A percentile compares a stretch with the other conserved stretches of the same genome.
Conservation (phyloP, 1,140 invertebrate genomes). For the Cydia strobilella region DNA sequence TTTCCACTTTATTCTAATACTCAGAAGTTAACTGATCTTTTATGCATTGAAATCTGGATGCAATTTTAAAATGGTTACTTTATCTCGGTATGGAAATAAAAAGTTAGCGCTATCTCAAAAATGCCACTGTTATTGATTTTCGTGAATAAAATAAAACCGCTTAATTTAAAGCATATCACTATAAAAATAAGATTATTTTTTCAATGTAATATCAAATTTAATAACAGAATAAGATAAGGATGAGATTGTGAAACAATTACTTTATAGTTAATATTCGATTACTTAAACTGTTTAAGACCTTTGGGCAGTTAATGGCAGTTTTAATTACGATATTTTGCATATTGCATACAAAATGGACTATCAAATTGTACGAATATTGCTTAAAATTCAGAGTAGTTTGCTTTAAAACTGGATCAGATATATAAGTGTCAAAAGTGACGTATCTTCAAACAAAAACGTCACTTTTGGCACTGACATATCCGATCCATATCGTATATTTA, state of each 20-base stretch:
- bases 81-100: slow-evolving; percentile 16
- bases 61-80: slow-evolving; percentile 21
- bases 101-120: slow-evolving; percentile 23
- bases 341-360: not conserved
- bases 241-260: slow-evolving; percentile 4
- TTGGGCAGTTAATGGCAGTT: not conserved
- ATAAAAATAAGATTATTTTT: not conserved
- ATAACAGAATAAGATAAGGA: slow-evolving; percentile 13
- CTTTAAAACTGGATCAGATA: too few species aligned
- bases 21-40: not conserved
- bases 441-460: too few species aligned
- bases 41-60: not conserved
- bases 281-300: not conserved
- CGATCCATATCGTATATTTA: too few species aligned
- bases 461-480: too few species aligned
- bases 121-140: slow-evolving; percentile 28
- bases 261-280: not conserved
- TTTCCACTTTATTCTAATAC: not conserved
- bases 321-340: slow-evolving; percentile 8
- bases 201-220: not conserved
- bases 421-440: too few species aligned
- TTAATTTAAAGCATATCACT: not conserved
- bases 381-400: too few species aligned
- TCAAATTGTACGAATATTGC: not conserved
- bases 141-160: slow-evolving; percentile 2